A percentile compares a stretch with the other conserved stretches of the same genome.
Evolutionary conservation across 2,888 invertebrate genomes (phyloP).

Genomic region (Cantharis lateralis): DNA sequence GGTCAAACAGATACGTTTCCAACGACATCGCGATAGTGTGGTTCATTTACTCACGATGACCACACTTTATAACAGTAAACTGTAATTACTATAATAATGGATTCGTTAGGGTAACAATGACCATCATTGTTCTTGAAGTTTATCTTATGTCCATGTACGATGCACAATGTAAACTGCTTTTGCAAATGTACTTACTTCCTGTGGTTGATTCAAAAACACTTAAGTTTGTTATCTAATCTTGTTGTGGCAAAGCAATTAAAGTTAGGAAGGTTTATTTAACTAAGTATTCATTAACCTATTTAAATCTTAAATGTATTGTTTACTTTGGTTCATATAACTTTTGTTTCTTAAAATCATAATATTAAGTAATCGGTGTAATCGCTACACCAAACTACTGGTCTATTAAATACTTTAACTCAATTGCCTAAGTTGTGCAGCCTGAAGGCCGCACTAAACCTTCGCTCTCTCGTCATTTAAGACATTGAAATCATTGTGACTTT

Average conservation of each 20-base stretch:
- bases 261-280: too few relatives aligned
- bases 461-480: too few relatives aligned
- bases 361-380: too few relatives aligned
- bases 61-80: slow-evolving; percentile 51
- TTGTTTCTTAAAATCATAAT: too few relatives aligned
- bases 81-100: slow-evolving; percentile 54
- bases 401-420: too few relatives aligned
- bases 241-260: not conserved
- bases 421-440: too few relatives aligned
- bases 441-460: too few relatives aligned
- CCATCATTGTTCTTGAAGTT: slow-evolving; percentile 19
- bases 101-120: slow-evolving; percentile 42
- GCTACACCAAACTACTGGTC: too few relatives aligned
- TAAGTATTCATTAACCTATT: not conserved
- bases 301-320: not conserved
- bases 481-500: too few relatives aligned
- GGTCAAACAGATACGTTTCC: slow-evolving; percentile 34
- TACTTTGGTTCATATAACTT: not conserved
- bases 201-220: not conserved
- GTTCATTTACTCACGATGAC: slow-evolving; percentile 53
- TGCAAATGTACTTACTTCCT: not conserved
- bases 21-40: slow-evolving; percentile 49
- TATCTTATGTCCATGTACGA: slow-evolving; percentile 23
- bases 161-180: not conserved
- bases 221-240: not conserved